These are phyloP conservation scores for Telenomus remus DNA, from an alignment of 1,140 invertebrate species.

Conservation along the genomic window DNA sequence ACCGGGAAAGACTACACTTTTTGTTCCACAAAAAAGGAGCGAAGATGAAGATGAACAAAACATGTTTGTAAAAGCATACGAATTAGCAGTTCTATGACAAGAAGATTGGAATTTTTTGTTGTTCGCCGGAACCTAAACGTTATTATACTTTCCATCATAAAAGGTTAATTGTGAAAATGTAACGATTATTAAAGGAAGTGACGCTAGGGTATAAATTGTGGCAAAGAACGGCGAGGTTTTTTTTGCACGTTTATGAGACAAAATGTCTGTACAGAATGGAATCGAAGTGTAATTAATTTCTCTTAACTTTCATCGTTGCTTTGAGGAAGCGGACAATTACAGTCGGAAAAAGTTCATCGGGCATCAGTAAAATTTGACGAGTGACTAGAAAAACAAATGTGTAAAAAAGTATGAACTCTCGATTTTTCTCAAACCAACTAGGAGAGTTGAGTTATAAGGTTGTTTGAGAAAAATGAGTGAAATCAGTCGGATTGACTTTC, in stretches of 20 bases:
- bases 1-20: too few relatives aligned
- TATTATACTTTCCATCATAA: conserved; percentile 46
- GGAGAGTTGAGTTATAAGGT: conserved; percentile 46
- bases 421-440: conserved; percentile 30
- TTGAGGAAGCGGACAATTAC: conserved; percentile 52
- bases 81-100: conserved; percentile 5
- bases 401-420: not conserved
- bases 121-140: conserved; percentile 6
- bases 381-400: conserved; percentile 14
- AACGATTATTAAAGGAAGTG: conserved; percentile 32
- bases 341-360: conserved; percentile 35
- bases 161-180: conserved; percentile 36
- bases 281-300: conserved; percentile 43
- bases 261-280: conserved; percentile 22
- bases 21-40: too few relatives aligned
- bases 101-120: conserved; percentile 1
- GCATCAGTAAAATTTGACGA: conserved; percentile 25
- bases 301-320: conserved; percentile 43
- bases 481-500: conserved; percentile 32
- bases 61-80: too few relatives aligned
- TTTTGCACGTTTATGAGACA: conserved; percentile 4
- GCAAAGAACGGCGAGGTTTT: conserved; percentile 2
- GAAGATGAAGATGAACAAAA: too few relatives aligned
- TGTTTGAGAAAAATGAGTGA: conserved; percentile 33
- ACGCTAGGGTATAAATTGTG: conserved; percentile 4